Evolutionary conservation across 2,888 invertebrate species (phyloP).

Genomic region (Spisula subtruncata): DNA sequence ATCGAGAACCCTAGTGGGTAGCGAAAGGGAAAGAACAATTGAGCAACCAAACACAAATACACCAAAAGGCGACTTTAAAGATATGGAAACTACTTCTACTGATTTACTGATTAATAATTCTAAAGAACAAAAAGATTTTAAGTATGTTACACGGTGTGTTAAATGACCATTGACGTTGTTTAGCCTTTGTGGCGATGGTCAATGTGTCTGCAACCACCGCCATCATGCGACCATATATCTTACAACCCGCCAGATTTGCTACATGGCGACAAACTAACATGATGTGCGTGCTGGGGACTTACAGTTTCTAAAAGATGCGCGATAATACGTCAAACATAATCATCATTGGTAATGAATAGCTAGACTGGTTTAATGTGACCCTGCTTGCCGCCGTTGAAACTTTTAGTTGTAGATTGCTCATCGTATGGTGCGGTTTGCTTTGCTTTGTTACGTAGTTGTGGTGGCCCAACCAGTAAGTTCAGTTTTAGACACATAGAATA

Average conservation of each 20-base stretch:
- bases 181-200: slow-evolving; percentile 40
- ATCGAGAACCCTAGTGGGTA: slow-evolving; percentile 47
- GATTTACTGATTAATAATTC: slow-evolving; percentile 66
- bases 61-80: slow-evolving; percentile 59
- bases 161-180: slow-evolving; percentile 44
- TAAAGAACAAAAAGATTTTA: slow-evolving; percentile 66
- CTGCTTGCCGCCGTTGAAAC: not conserved
- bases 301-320: not conserved
- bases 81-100: slow-evolving; percentile 56
- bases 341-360: slow-evolving; percentile 1
- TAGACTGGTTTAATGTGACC: not conserved
- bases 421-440: no score
- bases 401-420: no score
- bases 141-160: slow-evolving; percentile 52
- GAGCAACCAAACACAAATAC: slow-evolving; percentile 58
- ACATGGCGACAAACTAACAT: slow-evolving; percentile 13
- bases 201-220: slow-evolving; percentile 47
- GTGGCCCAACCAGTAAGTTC: no score
- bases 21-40: slow-evolving; percentile 47
- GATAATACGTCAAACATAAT: slow-evolving; percentile 29
- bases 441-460: no score
- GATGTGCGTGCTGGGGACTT: not conserved
- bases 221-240: slow-evolving; percentile 32
- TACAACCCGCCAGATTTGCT: not conserved
- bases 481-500: no score